These are phyloP conservation scores for Parelbella ahira DNA, from an alignment of 2,888 invertebrate genomes.

Conservation along the genomic window DNA sequence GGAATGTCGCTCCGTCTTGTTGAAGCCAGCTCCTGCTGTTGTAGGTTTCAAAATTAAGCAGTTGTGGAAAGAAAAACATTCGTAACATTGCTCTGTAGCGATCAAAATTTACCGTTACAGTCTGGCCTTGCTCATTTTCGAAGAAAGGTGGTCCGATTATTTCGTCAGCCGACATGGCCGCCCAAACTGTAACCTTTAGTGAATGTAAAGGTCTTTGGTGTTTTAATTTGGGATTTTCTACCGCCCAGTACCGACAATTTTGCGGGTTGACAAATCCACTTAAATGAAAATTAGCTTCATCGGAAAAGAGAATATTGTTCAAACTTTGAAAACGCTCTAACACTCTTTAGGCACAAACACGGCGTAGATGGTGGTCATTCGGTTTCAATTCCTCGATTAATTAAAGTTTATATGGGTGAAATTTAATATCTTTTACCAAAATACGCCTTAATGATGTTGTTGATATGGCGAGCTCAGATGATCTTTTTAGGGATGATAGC, in stretches of 20 bases:
- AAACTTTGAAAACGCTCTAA: conserved; percentile 16
- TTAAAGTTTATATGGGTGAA: conserved; percentile 28
- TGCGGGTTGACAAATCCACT: conserved; percentile 19
- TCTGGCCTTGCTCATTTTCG: conserved; percentile 24
- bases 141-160: conserved; percentile 30
- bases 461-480: conserved; percentile 29
- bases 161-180: conserved; percentile 29
- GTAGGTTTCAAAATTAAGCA: no score
- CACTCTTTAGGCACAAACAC: conserved; percentile 23
- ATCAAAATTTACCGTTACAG: conserved; percentile 9
- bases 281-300: conserved; percentile 11
- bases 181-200: conserved; percentile 28
- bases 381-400: conserved; percentile 28
- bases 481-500: conserved; percentile 31
- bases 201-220: conserved; percentile 29
- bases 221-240: conserved; percentile 25
- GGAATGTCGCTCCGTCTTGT: no score
- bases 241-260: conserved; percentile 27
- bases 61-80: conserved; percentile 19
- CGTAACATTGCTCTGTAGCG: conserved; percentile 28
- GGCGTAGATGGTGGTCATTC: conserved; percentile 23
- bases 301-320: conserved; percentile 10
- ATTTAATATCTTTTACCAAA: conserved; percentile 28
- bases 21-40: no score
- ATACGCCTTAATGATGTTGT: conserved; percentile 28